phyloP scores from a whole-genome alignment of 2,113 vertebrate species.

The Alces alces region DNA sequence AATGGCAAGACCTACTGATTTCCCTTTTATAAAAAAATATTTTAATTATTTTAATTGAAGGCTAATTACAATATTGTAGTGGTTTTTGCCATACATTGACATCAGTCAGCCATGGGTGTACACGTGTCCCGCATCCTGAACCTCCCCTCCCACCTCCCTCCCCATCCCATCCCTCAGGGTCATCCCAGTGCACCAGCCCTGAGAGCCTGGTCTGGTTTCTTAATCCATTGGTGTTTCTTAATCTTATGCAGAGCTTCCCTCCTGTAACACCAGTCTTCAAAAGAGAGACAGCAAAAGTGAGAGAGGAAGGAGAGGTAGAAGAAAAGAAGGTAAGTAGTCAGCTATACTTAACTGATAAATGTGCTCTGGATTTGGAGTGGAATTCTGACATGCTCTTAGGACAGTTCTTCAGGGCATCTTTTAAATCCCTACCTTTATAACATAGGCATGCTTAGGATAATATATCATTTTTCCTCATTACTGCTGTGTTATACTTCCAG shows the following conservation, averaged over 20 bases:
- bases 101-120: neutral
- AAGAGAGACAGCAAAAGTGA: neutral
- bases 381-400: neutral
- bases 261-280: neutral
- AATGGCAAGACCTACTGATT: neutral
- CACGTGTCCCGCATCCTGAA: neutral
- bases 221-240: neutral
- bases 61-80: neutral
- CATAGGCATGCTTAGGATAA: neutral
- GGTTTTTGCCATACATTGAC: neutral
- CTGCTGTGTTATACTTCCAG: neutral
- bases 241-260: neutral
- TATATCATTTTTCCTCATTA: neutral
- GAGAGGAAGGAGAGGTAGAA: neutral
- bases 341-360: neutral
- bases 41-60: neutral
- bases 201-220: neutral
- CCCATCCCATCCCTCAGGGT: neutral
- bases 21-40: neutral
- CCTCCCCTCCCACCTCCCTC: accelerated
- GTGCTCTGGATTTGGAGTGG: neutral
- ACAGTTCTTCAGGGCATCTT: neutral
- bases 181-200: neutral
- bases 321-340: neutral
- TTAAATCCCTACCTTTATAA: neutral